phyloP scores from a whole-genome alignment of 2,797 vertebrate species.

The Onychomys torridus region DNA sequence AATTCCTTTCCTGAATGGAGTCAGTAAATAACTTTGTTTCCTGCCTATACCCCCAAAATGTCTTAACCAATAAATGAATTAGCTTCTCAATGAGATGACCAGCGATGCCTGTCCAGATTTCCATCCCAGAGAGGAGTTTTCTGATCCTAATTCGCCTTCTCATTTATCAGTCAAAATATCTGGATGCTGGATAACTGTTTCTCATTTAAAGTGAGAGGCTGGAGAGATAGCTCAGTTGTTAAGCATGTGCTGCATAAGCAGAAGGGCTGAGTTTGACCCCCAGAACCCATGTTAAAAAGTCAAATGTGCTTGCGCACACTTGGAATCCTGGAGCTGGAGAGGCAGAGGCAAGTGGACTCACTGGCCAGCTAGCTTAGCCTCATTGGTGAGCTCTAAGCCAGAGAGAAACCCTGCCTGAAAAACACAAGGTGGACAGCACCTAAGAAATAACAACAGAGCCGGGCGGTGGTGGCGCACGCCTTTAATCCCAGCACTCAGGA shows the following conservation, averaged over 20 bases:
- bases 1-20: constrained; percentile 12
- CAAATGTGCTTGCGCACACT: background rate
- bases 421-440: background rate
- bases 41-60: background rate
- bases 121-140: constrained; percentile 1
- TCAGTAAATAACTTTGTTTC: background rate
- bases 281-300: background rate
- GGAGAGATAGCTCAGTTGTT: background rate
- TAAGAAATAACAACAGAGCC: background rate
- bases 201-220: constrained; percentile 11
- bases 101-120: background rate
- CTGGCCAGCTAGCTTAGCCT: background rate
- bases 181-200: background rate
- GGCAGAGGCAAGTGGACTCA: background rate
- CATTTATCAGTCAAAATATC: background rate
- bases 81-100: background rate
- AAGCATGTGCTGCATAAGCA: background rate
- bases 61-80: background rate
- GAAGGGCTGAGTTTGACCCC: background rate
- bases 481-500: no score
- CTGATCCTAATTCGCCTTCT: background rate
- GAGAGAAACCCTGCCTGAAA: background rate
- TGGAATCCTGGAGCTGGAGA: background rate
- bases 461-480: no score
- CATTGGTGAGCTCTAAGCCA: background rate